phyloP scores from a whole-genome alignment of 2,797 vertebrate species.

The Gobionotothen gibberifrons region DNA sequence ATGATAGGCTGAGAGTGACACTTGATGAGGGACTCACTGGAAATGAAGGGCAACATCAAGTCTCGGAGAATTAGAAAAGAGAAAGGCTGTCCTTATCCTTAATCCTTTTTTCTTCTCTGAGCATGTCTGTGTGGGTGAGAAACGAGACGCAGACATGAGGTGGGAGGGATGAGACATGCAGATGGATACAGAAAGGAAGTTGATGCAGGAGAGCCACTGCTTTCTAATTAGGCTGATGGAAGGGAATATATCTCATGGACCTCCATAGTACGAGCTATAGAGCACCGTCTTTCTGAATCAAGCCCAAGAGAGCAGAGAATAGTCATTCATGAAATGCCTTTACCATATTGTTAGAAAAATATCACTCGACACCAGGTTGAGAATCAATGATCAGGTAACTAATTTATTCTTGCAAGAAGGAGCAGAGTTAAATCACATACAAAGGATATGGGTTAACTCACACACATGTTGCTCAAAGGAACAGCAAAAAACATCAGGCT shows the following conservation, averaged over 20 bases:
- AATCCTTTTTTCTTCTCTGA: constrained; percentile 22
- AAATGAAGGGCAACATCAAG: constrained; percentile 30
- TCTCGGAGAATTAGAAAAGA: constrained; percentile 9
- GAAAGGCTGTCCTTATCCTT: constrained; percentile 11
- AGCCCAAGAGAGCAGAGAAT: constrained; percentile 26
- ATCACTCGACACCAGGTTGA: no score
- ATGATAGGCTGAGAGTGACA: constrained; percentile 8
- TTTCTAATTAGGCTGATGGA: constrained; percentile 52
- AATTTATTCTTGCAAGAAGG: no score
- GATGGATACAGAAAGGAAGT: constrained; percentile 50
- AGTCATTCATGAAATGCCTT: constrained; percentile 46
- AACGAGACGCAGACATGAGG: constrained; percentile 49
- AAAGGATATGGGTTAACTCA: no score
- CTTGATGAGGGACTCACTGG: constrained; percentile 13
- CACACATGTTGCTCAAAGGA: no score
- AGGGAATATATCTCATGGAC: constrained; percentile 30
- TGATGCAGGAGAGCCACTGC: constrained; percentile 25
- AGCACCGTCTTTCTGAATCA: background rate
- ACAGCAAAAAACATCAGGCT: no score
- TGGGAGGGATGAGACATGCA: constrained; percentile 59
- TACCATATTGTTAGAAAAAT: constrained; percentile 18
- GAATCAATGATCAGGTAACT: no score
- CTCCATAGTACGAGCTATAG: constrained; percentile 29
- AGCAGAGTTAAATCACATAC: no score
- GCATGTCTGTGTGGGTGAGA: constrained; percentile 60